A percentile compares a stretch with the other conserved stretches of the same genome.
Conservation (phyloP, 2,888 invertebrate genomes). For the Pilophorus perplexus region DNA sequence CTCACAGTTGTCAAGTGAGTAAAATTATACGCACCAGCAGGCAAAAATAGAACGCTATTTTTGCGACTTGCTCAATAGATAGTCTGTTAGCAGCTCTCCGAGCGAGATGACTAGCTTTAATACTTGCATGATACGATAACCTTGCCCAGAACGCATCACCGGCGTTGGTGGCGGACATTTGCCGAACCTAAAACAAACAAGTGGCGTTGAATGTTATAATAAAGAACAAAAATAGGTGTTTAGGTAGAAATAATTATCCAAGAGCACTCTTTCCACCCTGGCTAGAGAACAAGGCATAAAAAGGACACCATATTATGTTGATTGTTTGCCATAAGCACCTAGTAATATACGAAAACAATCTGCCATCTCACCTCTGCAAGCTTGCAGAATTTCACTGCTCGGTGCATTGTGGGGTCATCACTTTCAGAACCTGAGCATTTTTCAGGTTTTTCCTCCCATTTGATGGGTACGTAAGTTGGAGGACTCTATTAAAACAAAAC, state of each 20-base stretch:
- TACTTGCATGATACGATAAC: slow-evolving; percentile 88
- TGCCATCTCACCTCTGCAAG: slow-evolving; percentile 64
- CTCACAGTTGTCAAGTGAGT: no score
- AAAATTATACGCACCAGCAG: slow-evolving; percentile 66
- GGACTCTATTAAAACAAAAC: slow-evolving; percentile 66
- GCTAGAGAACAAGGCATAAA: no score
- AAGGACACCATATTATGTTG: not conserved
- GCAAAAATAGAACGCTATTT: slow-evolving; percentile 81
- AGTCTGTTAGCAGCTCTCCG: slow-evolving; percentile 73
- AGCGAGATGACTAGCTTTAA: slow-evolving; percentile 77
- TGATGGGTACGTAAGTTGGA: slow-evolving; percentile 87
- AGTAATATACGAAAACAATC: not conserved
- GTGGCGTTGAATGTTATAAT: no score
- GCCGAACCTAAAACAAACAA: slow-evolving; percentile 62
- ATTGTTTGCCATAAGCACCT: not conserved
- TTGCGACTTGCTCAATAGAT: slow-evolving; percentile 68
- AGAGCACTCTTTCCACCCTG: no score
- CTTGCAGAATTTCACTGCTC: slow-evolving; percentile 87
- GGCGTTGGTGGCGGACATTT: slow-evolving; percentile 86
- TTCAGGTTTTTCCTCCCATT: slow-evolving; percentile 69
- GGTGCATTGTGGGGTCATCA: slow-evolving; percentile 74
- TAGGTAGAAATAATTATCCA: no score
- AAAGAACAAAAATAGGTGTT: no score
- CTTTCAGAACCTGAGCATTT: slow-evolving; percentile 71
- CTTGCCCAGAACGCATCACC: slow-evolving; percentile 89